phyloP scores from a whole-genome alignment of 37 sponge, comb jelly and placozoan species.

The Halichondria panicea region DNA sequence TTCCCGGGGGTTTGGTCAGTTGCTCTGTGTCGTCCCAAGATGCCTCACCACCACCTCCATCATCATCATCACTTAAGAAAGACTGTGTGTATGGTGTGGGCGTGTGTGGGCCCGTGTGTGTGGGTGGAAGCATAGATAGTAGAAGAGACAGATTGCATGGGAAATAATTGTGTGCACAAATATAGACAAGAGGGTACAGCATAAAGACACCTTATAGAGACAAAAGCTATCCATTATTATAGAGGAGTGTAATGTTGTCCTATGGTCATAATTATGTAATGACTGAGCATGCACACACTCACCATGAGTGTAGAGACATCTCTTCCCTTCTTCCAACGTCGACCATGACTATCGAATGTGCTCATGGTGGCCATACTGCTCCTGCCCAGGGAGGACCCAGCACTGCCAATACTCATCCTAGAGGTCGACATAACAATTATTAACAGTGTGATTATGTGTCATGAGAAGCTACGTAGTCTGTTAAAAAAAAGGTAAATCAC shows the following conservation, averaged over 20 bases:
- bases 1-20: constrained; percentile 2
- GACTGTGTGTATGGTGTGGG: constrained; percentile 12
- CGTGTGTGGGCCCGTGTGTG: background rate
- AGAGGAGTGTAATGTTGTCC: background rate
- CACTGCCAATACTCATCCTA: background rate
- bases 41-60: background rate
- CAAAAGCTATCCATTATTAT: background rate
- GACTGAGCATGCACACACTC: background rate
- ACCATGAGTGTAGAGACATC: constrained; percentile 23
- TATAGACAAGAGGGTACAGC: background rate
- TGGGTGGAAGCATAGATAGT: background rate
- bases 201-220: background rate
- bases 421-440: background rate
- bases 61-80: constrained; percentile 9
- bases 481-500: too few relatives aligned
- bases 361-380: constrained; percentile 12
- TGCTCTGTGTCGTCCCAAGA: constrained; percentile 26
- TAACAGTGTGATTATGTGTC: background rate
- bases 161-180: background rate
- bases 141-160: background rate
- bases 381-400: constrained; percentile 7
- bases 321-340: constrained; percentile 1
- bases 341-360: background rate
- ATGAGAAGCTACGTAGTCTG: too few relatives aligned
- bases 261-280: background rate